Conservation (phyloP, 1,140 invertebrate species). For the Cataglyphis hispanica region DNA sequence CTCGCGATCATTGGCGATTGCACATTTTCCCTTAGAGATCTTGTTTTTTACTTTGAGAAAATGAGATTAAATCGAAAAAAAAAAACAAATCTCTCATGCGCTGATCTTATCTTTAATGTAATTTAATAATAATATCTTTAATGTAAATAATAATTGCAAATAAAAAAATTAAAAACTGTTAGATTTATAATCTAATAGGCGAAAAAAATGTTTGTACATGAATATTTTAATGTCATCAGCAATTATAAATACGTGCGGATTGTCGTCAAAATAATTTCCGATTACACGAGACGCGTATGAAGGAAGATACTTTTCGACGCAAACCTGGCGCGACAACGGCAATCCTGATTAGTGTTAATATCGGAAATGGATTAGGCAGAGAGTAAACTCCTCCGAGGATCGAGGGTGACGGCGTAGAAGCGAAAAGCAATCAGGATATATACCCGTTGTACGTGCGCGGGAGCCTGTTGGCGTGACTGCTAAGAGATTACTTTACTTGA, state of each 20-base stretch:
- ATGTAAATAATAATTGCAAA: not conserved
- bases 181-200: not conserved
- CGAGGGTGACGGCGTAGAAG: constrained; percentile 66
- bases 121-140: not conserved
- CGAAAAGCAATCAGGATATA: constrained; percentile 82
- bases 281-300: not conserved
- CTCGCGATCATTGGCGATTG: not conserved
- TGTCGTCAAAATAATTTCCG: not conserved
- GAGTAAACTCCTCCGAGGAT: constrained; percentile 66
- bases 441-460: constrained; percentile 65
- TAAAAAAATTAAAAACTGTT: not conserved
- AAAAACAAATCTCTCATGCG: not conserved
- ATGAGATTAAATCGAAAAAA: not conserved
- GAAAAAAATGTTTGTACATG: not conserved
- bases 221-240: not conserved
- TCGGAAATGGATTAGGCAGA: constrained; percentile 74
- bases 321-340: constrained; percentile 40
- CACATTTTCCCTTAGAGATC: constrained; percentile 28
- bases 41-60: constrained; percentile 2
- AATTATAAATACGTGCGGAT: not conserved
- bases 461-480: constrained; percentile 73
- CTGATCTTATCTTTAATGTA: no score
- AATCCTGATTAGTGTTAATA: constrained; percentile 78
- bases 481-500: constrained; percentile 78
- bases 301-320: not conserved